A percentile compares a stretch with the other conserved stretches of the same genome.
These are phyloP conservation scores for Illadopsis cleaveri DNA, from an alignment of 2,113 vertebrate species.

Conservation along the genomic window DNA sequence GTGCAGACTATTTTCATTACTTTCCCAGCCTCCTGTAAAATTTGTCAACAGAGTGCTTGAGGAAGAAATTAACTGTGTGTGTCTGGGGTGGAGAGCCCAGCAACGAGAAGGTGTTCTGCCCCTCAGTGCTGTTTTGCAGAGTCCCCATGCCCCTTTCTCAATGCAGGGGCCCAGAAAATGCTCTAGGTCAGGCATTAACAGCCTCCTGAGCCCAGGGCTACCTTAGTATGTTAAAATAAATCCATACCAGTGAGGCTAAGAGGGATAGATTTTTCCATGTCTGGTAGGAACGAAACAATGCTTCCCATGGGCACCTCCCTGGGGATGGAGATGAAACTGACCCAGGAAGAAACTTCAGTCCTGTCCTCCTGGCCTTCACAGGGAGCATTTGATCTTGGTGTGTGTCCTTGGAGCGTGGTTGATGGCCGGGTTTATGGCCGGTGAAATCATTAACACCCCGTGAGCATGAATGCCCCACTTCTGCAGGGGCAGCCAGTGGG, in stretches of 20 bases:
- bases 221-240: background rate
- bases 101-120: background rate
- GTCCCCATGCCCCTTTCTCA: background rate
- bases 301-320: background rate
- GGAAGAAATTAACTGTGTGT: constrained; percentile 3
- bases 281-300: background rate
- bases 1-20: constrained; percentile 26
- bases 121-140: accelerated
- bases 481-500: background rate
- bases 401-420: background rate
- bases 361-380: background rate
- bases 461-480: constrained; percentile 1
- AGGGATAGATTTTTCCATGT: accelerated
- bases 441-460: background rate
- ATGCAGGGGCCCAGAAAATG: background rate
- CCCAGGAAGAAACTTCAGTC: background rate
- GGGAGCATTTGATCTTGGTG: background rate
- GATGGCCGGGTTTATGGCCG: background rate
- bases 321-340: background rate
- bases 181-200: background rate
- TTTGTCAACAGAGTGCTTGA: constrained; percentile 27
- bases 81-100: background rate
- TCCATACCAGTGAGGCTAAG: background rate
- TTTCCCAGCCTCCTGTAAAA: constrained; percentile 56
- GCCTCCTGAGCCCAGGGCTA: background rate